phyloP scores from a whole-genome alignment of 2,797 vertebrate species.

The Sebastes nivosus region DNA sequence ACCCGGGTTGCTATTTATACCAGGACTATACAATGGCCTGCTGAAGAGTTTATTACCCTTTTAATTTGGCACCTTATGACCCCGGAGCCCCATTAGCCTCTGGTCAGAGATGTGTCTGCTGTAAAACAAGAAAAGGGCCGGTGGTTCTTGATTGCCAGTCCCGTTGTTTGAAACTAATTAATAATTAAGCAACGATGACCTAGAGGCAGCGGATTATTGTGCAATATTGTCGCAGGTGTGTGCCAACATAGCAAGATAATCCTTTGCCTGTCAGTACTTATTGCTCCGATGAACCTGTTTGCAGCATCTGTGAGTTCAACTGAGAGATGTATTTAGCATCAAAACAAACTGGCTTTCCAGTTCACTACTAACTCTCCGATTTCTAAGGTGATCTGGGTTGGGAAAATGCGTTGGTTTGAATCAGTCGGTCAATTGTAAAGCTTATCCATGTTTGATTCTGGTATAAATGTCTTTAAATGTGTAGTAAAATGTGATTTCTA shows the following conservation, averaged over 20 bases:
- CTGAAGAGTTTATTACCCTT: slow-evolving; percentile 66
- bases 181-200: slow-evolving; percentile 59
- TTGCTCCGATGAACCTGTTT: slow-evolving; percentile 64
- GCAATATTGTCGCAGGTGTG: slow-evolving; percentile 75
- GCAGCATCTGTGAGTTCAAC: slow-evolving; percentile 63
- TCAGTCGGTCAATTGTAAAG: not conserved
- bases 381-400: not conserved
- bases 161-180: slow-evolving; percentile 55
- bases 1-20: slow-evolving; percentile 77
- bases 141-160: slow-evolving; percentile 17
- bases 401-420: not conserved
- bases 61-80: slow-evolving; percentile 66
- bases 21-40: slow-evolving; percentile 54
- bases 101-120: slow-evolving; percentile 29
- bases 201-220: slow-evolving; percentile 66
- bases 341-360: slow-evolving; percentile 18
- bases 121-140: slow-evolving; percentile 21
- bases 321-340: slow-evolving; percentile 30
- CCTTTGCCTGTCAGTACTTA: slow-evolving; percentile 58
- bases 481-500: not conserved
- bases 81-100: slow-evolving; percentile 27
- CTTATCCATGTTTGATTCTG: not conserved
- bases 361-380: not conserved
- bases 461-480: not conserved
- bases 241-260: slow-evolving; percentile 65